Evolutionary conservation across 2,888 invertebrate genomes (phyloP).

Genomic region (Pterobdella sp.): DNA sequence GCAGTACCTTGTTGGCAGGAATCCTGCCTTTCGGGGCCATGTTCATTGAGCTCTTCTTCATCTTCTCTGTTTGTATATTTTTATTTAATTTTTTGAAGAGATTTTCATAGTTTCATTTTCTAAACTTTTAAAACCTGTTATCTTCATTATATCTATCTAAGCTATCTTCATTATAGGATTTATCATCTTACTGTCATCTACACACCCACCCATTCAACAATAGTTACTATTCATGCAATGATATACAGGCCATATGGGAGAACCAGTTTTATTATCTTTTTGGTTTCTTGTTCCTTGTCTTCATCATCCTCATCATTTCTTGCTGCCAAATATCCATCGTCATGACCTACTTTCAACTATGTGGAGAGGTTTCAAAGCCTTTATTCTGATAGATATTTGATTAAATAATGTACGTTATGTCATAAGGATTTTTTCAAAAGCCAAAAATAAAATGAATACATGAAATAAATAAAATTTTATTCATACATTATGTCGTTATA

Average conservation of each 20-base stretch:
- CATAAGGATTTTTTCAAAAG: no score
- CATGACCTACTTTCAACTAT: constrained; percentile 97
- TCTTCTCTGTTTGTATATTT: constrained; percentile 62
- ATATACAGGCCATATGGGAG: constrained; percentile 77
- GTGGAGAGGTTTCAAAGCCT: constrained; percentile 72
- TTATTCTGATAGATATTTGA: not conserved
- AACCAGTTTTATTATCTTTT: constrained; percentile 97
- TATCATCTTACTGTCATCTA: not conserved
- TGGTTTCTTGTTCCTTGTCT: constrained; percentile 92
- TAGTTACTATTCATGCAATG: not conserved
- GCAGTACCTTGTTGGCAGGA: constrained; percentile 85
- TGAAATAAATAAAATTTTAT: no score
- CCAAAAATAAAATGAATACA: no score
- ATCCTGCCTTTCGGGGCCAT: constrained; percentile 95
- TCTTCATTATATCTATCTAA: not conserved
- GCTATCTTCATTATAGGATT: not conserved
- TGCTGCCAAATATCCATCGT: constrained; percentile 96
- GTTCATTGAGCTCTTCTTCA: constrained; percentile 95
- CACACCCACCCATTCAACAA: not conserved
- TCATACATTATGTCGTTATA: no score
- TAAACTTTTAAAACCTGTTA: not conserved
- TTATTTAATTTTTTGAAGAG: not conserved
- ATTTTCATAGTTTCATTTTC: not conserved
- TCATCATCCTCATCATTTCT: constrained; percentile 86
- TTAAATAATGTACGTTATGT: no score